These are phyloP conservation scores for Kryphioiulus occultus DNA, from an alignment of 2,888 invertebrate genomes.

Conservation along the genomic window DNA sequence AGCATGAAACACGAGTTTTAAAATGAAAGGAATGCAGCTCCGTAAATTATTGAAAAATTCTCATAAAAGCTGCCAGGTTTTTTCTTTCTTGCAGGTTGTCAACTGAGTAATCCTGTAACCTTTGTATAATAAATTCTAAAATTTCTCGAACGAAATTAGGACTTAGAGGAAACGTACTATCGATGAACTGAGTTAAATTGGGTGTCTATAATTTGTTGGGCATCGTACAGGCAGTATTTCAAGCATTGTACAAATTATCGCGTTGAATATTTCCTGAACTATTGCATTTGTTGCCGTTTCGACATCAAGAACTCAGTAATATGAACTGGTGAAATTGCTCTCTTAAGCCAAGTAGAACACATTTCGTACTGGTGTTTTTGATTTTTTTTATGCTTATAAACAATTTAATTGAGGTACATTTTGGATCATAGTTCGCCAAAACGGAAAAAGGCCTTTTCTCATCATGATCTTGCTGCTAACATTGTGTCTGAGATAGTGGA, in stretches of 20 bases:
- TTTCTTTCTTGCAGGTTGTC: neutral
- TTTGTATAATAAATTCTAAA: slow-evolving; percentile 38
- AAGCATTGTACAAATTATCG: slow-evolving; percentile 30
- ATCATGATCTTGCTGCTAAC: slow-evolving; percentile 2
- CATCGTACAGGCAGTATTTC: slow-evolving; percentile 6
- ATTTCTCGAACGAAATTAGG: neutral
- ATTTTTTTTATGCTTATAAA: slow-evolving; percentile 17
- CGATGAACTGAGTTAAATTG: neutral
- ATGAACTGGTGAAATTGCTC: neutral
- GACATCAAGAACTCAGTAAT: neutral
- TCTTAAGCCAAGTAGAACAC: neutral
- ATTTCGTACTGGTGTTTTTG: neutral
- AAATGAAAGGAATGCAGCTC: neutral
- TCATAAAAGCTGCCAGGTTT: neutral
- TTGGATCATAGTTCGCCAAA: slow-evolving; percentile 3
- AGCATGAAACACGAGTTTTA: neutral
- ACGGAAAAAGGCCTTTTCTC: neutral
- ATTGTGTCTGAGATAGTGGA: neutral
- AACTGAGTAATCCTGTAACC: slow-evolving; percentile 36
- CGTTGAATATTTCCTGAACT: slow-evolving; percentile 8
- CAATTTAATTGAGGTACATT: neutral
- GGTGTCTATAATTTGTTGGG: neutral
- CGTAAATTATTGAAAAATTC: slow-evolving; percentile 1
- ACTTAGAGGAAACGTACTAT: neutral
- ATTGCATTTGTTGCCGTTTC: neutral